Base-by-base conservation (phyloP, 2,113 vertebrate genomes). In the Macquaria ambigua region DNA sequence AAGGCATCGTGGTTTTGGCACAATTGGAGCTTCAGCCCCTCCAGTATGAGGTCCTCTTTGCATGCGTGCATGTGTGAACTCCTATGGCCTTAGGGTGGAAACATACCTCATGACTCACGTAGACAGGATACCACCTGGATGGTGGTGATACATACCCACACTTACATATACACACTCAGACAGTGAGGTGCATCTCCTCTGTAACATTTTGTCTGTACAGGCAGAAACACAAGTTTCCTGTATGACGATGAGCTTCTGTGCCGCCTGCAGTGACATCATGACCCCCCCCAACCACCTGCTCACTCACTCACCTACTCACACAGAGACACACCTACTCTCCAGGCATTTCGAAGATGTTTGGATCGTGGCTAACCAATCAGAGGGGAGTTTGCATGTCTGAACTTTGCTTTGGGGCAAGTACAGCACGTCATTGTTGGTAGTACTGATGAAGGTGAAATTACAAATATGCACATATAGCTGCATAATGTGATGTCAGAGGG, bases 101-200 rank as follows among this genome's bases (percentile, higher is more conserved):
- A 89, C 68, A 41, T 59, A 64, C 37, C 43, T 83, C 76, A 77
- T 90, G 77, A 87, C 62, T 89, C 77, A 91, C 48, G 50, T 43
- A 82, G 84, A 90, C 84, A 77, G 70, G 73, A 83, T 66, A 83
- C 77, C 88, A 92, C 88, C 91, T 92, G 92, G 85, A 84, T 70
- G 82, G 6, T 6, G 62, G 61, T 88, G 79, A 87, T 79, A 72
- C 48, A 71, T 48, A 28, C n/a, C 76, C 67, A 75, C 74, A 83
- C 50, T 82, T 34, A 23, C 67, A 74, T 61, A 50, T 59, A 73
- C 34, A 56, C 67, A 58, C 50, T 69, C 46, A 77, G 56, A 58
- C 71, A 55, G 28, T 80, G 77, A 79, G 52, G 61, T 52, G 25
- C 41, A 79, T 55, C 77, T 61, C 37, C 59, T 69, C 71, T 75